phyloP scores from a whole-genome alignment of 2,113 vertebrate genomes.

The Ciconia boyciana region DNA sequence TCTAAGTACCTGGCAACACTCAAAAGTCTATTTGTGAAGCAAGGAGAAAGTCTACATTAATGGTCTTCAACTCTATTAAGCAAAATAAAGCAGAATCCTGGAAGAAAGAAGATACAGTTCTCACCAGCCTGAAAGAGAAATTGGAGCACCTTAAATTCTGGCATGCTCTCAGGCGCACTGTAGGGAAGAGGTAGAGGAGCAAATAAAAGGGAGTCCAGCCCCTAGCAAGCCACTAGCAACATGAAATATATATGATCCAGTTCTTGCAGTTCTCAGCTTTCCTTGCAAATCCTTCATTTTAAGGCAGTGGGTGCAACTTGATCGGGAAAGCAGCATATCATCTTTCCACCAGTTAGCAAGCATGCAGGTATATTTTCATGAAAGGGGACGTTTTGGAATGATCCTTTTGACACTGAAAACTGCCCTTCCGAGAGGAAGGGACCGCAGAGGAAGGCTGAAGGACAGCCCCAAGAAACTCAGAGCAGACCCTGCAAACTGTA shows the following conservation, averaged over 20 bases:
- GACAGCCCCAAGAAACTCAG: neutral
- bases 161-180: neutral
- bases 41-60: neutral
- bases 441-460: neutral
- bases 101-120: neutral
- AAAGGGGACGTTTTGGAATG: neutral
- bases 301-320: conserved; percentile 48
- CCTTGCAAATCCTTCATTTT: conserved; percentile 61
- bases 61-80: neutral
- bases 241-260: conserved; percentile 59
- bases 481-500: neutral
- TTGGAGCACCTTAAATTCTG: neutral
- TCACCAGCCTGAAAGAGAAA: neutral
- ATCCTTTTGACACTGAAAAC: neutral
- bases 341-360: neutral
- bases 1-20: neutral
- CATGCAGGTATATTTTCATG: neutral
- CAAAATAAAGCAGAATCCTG: neutral
- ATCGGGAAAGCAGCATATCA: conserved; percentile 1
- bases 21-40: neutral
- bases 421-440: neutral
- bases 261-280: conserved; percentile 57
- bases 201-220: conserved; percentile 44
- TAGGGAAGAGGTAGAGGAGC: neutral
- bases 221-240: conserved; percentile 37